Evolutionary conservation across 2,797 vertebrate species (phyloP).

Genomic region (Okamejei kenojei): DNA sequence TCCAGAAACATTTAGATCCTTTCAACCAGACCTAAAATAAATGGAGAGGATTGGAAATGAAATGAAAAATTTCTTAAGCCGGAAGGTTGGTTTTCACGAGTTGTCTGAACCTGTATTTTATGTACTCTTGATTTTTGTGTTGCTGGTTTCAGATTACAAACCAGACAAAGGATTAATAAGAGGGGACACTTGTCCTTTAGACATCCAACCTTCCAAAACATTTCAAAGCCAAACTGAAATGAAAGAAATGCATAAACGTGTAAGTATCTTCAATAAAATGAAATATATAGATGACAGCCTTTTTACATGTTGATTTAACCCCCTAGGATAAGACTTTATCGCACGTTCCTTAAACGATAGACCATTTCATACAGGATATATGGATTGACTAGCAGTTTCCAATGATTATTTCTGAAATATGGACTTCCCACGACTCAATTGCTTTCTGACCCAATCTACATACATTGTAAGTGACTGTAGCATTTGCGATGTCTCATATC

Average conservation of each 20-base stretch:
- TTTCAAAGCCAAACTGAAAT: background rate
- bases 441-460: background rate
- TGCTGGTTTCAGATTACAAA: background rate
- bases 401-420: background rate
- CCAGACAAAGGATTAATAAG: background rate
- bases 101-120: background rate
- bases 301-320: background rate
- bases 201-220: background rate
- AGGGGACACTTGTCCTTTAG: background rate
- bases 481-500: background rate
- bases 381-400: background rate
- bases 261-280: background rate
- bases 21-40: background rate
- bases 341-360: background rate
- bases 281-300: background rate
- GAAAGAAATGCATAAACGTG: background rate
- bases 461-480: background rate
- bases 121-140: background rate
- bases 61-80: background rate
- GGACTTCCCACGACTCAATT: background rate
- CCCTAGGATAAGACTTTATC: background rate
- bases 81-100: background rate
- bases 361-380: background rate
- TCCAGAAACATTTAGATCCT: background rate
- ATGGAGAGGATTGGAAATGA: background rate